Conservation (phyloP, 2,888 invertebrate genomes). For the Amblyteles armatorius region DNA sequence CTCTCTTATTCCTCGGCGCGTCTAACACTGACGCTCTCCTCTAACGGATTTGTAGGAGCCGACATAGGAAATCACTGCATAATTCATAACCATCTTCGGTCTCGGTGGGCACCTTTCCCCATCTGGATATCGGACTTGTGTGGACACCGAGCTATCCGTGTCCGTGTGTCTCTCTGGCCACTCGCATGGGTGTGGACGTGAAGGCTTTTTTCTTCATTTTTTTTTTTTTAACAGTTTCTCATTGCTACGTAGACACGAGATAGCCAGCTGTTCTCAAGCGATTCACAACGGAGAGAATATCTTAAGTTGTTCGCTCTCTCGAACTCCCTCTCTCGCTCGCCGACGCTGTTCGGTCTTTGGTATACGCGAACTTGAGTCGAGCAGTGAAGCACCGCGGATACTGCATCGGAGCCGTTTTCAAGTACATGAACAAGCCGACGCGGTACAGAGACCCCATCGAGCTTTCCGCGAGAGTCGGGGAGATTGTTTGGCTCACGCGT, state of each 20-base stretch:
- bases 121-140: conserved; percentile 49
- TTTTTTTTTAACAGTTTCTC: conserved; percentile 5
- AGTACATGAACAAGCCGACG: conserved; percentile 51
- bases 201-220: conserved; percentile 5
- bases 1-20: conserved; percentile 13
- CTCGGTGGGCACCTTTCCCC: conserved; percentile 45
- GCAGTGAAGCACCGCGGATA: conserved; percentile 1
- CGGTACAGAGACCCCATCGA: conserved; percentile 56
- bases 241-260: conserved; percentile 16
- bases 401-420: conserved; percentile 43
- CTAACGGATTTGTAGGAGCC: conserved; percentile 39
- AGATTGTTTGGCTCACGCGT: conserved; percentile 62
- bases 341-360: conserved; percentile 5
- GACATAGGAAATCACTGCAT: conserved; percentile 59
- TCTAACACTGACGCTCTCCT: conserved; percentile 10
- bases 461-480: conserved; percentile 46
- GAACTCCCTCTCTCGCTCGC: conserved; percentile 20
- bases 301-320: conserved; percentile 1
- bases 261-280: conserved; percentile 26
- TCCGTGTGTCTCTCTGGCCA: conserved; percentile 1
- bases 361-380: conserved; percentile 14
- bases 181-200: conserved; percentile 15
- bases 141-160: background rate
- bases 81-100: conserved; percentile 61
- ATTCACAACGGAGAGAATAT: conserved; percentile 5